These are phyloP conservation scores for Auanema sp. DNA, from an alignment of 2,888 invertebrate genomes.

Conservation along the genomic window DNA sequence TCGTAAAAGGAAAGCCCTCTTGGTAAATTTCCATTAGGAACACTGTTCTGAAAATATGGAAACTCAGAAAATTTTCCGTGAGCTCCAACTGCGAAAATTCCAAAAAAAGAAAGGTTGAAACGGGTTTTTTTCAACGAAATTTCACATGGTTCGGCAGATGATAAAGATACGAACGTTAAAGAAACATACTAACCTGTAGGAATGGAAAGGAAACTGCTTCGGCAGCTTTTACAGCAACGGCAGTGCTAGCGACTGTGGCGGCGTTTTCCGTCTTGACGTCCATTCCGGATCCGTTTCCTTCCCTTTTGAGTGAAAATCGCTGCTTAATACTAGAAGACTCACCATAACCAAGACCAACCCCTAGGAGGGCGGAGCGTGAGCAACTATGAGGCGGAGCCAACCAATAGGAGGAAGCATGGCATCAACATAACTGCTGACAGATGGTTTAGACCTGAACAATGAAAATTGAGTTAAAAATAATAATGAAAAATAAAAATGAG, in stretches of 20 bases:
- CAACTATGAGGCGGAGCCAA: slow-evolving; percentile 13
- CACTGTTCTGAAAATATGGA: no score
- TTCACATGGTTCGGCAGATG: no score
- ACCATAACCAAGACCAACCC: slow-evolving; percentile 12
- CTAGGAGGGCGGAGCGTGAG: no score
- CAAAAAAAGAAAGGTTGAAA: neutral
- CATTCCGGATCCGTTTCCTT: slow-evolving; percentile 28
- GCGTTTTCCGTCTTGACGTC: slow-evolving; percentile 24
- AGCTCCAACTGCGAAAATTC: neutral
- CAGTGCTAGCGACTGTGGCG: no score
- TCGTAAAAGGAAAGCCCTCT: no score
- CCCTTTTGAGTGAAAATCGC: slow-evolving; percentile 16
- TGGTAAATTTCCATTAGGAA: no score
- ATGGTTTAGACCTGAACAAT: neutral
- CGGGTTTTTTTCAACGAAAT: no score
- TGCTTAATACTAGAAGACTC: neutral
- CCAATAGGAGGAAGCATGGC: slow-evolving; percentile 11
- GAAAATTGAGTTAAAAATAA: no score
- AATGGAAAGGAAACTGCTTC: slow-evolving; percentile 21
- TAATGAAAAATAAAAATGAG: no score
- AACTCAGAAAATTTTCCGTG: neutral
- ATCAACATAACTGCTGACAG: neutral
- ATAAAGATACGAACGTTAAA: neutral
- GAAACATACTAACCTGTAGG: slow-evolving; percentile 20
- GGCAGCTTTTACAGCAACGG: slow-evolving; percentile 16